Base-by-base conservation (phyloP, 2,113 vertebrate species). In the Murina feae region DNA sequence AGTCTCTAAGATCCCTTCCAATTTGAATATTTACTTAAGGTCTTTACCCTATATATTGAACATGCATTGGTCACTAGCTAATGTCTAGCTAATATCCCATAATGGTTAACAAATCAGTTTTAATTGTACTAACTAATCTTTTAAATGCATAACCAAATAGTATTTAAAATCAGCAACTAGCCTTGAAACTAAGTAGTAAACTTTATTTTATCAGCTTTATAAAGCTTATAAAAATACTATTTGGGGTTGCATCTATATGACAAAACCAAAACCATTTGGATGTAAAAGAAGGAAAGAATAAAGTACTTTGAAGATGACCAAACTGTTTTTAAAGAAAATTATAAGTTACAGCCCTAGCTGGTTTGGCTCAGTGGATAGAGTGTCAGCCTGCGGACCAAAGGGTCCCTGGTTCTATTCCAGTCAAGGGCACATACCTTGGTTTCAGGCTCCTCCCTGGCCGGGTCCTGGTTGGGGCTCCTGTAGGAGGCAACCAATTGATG, bases 171-270 rank as follows among this genome's bases (percentile, higher is more conserved):
- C 8, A 93, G 6, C 32, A 87, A 69, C 23, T 82, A 94, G 37
- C n/a, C 39, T 95, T 76, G 58, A 92, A 93, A 92, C 11, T 79
- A 90, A 87, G 8, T 30, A 53, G 25, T 68, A 66, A 93, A 55
- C n/a, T 83, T 88, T 79, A 78, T 72, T 72, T 90, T 83, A 90
- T 84, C 42, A 92, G 6, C 4, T 91, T 89, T 83, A 81, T 25
- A 9, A 13, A 4, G 14, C 58, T 90, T 90, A 74, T n/a, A 90
- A 86, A 86, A 74, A 37, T 49, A 32, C 25, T n/a, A 84, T 37
- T 53, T 90, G 9, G 28, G 5, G 2, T 88, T 91, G 30, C 4
- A 58, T 39, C 12, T 80, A 39, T 42, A 74, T 71, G 51, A 79
- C 21, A 89, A 93, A 95, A 44, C 3, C 28, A 71, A 86, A 89